Evolutionary conservation across 2,797 vertebrate genomes (phyloP).

Genomic region (Poecilia gillii): DNA sequence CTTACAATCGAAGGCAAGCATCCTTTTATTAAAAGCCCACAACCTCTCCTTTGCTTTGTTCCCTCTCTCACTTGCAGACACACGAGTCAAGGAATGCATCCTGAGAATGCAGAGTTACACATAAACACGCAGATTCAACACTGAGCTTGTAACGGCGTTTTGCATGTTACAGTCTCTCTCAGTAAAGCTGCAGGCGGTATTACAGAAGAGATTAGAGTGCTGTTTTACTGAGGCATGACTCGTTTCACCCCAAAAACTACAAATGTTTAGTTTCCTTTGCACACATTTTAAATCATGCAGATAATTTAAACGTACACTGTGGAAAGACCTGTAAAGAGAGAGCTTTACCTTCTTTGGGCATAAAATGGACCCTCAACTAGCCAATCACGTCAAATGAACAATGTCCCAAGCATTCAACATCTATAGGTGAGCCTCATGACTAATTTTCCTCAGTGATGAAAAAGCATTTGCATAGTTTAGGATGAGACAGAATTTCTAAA

Average conservation of each 20-base stretch:
- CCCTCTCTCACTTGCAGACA: slow-evolving; percentile 11
- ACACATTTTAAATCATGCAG: not conserved
- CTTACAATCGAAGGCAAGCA: slow-evolving; percentile 55
- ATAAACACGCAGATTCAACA: slow-evolving; percentile 29
- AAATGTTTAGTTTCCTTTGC: slow-evolving; percentile 17
- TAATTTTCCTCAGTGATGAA: not conserved
- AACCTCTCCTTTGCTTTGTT: slow-evolving; percentile 26
- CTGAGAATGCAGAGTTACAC: slow-evolving; percentile 23
- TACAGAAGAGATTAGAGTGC: slow-evolving; percentile 50
- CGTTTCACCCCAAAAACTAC: slow-evolving; percentile 57
- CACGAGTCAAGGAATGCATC: slow-evolving; percentile 20
- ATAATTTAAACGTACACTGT: not conserved
- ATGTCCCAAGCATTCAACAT: not conserved
- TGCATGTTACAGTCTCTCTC: slow-evolving; percentile 50
- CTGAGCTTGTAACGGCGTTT: slow-evolving; percentile 21
- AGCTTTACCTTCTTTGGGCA: not conserved
- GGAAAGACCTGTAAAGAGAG: not conserved
- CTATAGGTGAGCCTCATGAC: not conserved
- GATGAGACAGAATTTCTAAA: not conserved
- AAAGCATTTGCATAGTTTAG: not conserved
- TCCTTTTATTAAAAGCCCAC: slow-evolving; percentile 54
- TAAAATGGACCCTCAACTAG: not conserved
- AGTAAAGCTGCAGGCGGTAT: slow-evolving; percentile 48
- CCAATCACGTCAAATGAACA: not conserved
- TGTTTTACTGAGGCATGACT: slow-evolving; percentile 58